Evolutionary conservation across 1,140 invertebrate species (phyloP), one percentile per base, ranked within the genome.

Genomic region (Rhyacophila brunnea): DNA sequence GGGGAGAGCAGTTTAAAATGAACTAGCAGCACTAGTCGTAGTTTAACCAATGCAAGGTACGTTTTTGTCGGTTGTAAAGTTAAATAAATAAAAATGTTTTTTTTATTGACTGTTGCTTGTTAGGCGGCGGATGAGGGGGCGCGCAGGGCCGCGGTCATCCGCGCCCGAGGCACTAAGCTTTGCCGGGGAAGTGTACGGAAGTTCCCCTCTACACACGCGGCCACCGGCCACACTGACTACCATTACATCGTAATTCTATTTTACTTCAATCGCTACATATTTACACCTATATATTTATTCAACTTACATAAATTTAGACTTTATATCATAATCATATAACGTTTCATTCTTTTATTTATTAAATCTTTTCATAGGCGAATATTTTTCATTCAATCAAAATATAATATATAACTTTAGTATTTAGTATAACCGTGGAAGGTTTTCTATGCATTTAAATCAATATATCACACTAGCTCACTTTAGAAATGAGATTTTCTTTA

Each of bases 391-490:
- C 58, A 60, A 58, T 64, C 58, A 64, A 64, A 64, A 64, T 58
- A 58, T 58, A 51, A 52, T 64, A 59, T 63, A 58, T 58, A 59
- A 52, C 43, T 58, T 63, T 58, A 58, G 54, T 64, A 49, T 59
- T 61, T 54, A 61, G 42, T 56, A 45, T 64, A 61, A 60, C 62
- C 62, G 36, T 59, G 58, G 49, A 57, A 58, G 58, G 58, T 60
- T 50, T 46, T 55, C 54, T 61, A 61, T 58, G 49, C 49, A 61
- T 54, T 59, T 65, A 65, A 65, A 60, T 61, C 63, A 61, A 55
- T 65, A 65, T 65, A 65, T 65, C 63, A 65, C 63, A 65, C 63
- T 65, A 65, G 50, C 63, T 60, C 63, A 65, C 60, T 65, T 65
- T 50, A 60, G n/a, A 65, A 65, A 65, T 60, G 63, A 65, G 63